Conservation (phyloP, 1,140 invertebrate genomes). For the Trichonephila clavata region DNA sequence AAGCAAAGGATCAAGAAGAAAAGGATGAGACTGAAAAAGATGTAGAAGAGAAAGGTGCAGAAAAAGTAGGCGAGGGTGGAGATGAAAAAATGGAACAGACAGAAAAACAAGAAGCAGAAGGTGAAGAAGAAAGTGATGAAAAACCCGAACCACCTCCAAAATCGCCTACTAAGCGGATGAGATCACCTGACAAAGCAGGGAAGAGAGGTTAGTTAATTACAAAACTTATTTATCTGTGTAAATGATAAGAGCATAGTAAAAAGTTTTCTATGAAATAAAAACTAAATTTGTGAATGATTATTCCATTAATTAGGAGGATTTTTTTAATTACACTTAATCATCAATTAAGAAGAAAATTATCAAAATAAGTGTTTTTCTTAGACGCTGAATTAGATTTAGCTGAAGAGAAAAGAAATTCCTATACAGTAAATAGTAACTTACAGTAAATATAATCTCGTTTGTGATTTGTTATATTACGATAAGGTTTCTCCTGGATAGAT, state of each 20-base stretch:
- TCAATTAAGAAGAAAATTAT: background rate
- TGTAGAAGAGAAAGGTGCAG: background rate
- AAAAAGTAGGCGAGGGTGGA: background rate
- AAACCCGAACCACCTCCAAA: slow-evolving; percentile 49
- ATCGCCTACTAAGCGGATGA: slow-evolving; percentile 60
- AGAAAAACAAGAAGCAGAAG: slow-evolving; percentile 39
- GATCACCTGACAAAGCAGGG: slow-evolving; percentile 59
- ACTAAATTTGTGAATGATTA: no score
- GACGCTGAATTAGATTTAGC: background rate
- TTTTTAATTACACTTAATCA: no score
- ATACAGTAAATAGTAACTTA: no score
- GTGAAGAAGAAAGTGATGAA: slow-evolving; percentile 25
- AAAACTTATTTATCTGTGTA: background rate
- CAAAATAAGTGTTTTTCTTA: background rate
- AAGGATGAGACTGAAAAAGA: background rate
- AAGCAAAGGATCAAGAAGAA: background rate
- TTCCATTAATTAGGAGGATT: no score
- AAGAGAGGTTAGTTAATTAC: slow-evolving; percentile 59
- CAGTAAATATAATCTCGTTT: no score
- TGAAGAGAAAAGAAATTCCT: no score
- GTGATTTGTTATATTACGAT: no score
- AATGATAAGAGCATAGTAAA: background rate
- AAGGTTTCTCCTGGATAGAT: no score
- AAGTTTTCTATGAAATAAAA: background rate
- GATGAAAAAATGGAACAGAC: background rate